A percentile compares a stretch with the other conserved stretches of the same genome.
These are phyloP conservation scores for Macrosteles quadrilineatus DNA, from an alignment of 1,140 invertebrate species.

Conservation along the genomic window DNA sequence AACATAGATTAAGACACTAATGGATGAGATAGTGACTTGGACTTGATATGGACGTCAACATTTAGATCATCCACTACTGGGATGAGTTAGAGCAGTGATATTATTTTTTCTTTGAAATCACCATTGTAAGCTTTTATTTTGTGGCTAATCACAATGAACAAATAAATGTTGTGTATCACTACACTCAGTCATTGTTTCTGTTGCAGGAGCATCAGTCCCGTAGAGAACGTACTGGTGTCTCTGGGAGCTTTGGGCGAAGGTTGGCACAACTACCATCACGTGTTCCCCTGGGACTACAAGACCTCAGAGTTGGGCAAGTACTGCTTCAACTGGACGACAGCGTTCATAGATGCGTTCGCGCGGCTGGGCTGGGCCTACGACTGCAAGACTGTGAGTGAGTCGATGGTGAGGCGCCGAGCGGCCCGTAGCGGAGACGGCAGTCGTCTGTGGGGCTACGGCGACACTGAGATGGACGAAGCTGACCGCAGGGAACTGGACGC, in stretches of 20 bases:
- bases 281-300: constrained; percentile 86
- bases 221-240: constrained; percentile 70
- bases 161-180: too few species aligned
- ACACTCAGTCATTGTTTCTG: too few species aligned
- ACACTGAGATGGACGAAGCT: constrained; percentile 41
- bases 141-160: too few species aligned
- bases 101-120: too few species aligned
- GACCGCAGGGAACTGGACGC: constrained; percentile 55
- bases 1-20: too few species aligned
- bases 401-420: constrained; percentile 64
- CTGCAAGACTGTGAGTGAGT: constrained; percentile 59
- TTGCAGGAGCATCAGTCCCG: constrained; percentile 67
- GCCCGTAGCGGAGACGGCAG: constrained; percentile 64
- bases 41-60: too few species aligned
- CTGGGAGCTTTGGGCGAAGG: constrained; percentile 77
- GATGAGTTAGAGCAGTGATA: too few species aligned
- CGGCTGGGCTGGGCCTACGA: constrained; percentile 74
- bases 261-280: constrained; percentile 96
- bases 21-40: too few species aligned
- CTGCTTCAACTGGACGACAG: constrained; percentile 66
- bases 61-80: too few species aligned
- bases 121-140: too few species aligned
- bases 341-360: constrained; percentile 71
- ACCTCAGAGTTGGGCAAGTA: constrained; percentile 76
- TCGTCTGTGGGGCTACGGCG: constrained; percentile 60